Base-by-base conservation (phyloP, 2,113 vertebrate genomes). In the Gobiocypris rarus region DNA sequence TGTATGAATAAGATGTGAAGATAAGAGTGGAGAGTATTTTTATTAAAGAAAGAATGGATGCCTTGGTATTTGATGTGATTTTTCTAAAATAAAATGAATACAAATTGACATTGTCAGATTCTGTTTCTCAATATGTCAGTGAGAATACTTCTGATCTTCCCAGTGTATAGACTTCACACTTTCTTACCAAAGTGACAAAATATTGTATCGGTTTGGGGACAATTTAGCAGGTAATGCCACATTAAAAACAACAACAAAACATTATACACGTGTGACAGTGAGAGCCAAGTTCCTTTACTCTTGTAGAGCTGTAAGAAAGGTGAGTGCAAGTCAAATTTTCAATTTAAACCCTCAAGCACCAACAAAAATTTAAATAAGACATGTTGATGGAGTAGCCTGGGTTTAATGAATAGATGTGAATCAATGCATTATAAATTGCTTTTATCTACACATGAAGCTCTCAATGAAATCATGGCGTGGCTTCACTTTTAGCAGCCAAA, bases 1-100 rank as follows among this genome's bases (percentile, higher is more conserved):
- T 63, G 17, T 65, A 41, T 43, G n/a, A 79, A 45, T 45, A 15
- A n/a, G 9, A 19, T 80, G 77, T 45, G 24, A 48, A 63, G 24
- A 79, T 28, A 45, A 81, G 79, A 81, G 56, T 82, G 80, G 48
- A n/a, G n/a, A n/a, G n/a, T n/a, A 19, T 71, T 82, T 82, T 70
- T 82, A 70, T 56, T 82, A n/a, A 69, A n/a, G 79, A 54, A 31
- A 31, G n/a, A 70, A 41, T 70, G 63, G 19, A 81, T 70, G 22
- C 24, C 48, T 41, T n/a, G 14, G 15, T 26, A 31, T 67, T 50
- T 50, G 13, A 31, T 54, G 26, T 17, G 19, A 41, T 54, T 15
- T 50, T 54, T 81, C 26, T 48, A 4, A 65, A 69, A 81, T 52
- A 26, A 81, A 70, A 70, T 38, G 5, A 41, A 34, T n/a, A 9